phyloP scores from a whole-genome alignment of 2,797 vertebrate genomes.

The Xiphophorus birchmanni region DNA sequence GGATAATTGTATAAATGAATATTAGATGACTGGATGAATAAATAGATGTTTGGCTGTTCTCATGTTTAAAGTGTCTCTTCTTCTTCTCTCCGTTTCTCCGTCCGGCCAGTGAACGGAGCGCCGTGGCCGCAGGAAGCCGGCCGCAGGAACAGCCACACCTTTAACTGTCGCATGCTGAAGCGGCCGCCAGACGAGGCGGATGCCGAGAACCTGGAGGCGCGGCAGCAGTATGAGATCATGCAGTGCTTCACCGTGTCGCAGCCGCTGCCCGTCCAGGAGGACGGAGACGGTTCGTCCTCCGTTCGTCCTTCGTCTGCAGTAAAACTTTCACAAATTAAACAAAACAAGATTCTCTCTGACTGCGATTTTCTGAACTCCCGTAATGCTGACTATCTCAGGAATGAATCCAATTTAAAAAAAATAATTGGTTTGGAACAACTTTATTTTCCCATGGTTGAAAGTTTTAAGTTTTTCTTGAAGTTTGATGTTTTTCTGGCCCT shows the following conservation, averaged over 20 bases:
- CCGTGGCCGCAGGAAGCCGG: conserved; percentile 90
- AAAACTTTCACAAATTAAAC: not conserved
- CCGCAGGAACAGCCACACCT: conserved; percentile 89
- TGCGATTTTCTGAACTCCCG: not conserved
- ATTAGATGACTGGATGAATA: not conserved
- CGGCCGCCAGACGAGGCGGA: conserved; percentile 89
- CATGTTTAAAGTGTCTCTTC: too few relatives aligned
- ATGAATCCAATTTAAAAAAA: conserved; percentile 17
- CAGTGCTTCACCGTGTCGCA: conserved; percentile 95
- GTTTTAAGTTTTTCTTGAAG: not conserved
- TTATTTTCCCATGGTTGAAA: not conserved
- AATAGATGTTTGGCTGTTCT: too few relatives aligned
- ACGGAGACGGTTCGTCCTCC: conserved; percentile 85
- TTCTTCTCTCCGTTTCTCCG: too few relatives aligned
- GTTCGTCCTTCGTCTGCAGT: conserved; percentile 60
- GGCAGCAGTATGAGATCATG: conserved; percentile 96
- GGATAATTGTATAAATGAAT: too few relatives aligned
- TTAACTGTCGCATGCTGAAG: conserved; percentile 95
- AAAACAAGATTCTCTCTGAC: not conserved
- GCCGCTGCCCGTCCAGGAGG: conserved; percentile 88
- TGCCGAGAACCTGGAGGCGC: conserved; percentile 87
- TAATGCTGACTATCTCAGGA: conserved; percentile 13
- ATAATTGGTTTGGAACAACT: not conserved
- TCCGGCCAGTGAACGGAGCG: conserved; percentile 86
- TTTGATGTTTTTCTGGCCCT: not conserved